These are phyloP conservation scores for Raphicerus campestris DNA, from an alignment of 2,113 vertebrate genomes.

Conservation along the genomic window DNA sequence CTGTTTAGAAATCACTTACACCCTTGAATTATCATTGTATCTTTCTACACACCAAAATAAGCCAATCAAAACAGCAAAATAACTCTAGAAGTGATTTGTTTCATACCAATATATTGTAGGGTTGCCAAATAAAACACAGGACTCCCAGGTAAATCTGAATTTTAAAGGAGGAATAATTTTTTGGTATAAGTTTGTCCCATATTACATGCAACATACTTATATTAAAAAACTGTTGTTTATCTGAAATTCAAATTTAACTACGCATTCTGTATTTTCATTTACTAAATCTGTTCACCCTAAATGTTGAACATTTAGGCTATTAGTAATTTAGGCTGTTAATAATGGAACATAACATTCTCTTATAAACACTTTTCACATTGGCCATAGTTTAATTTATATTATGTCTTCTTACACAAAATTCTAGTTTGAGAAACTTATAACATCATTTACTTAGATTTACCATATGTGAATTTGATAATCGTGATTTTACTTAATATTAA, in stretches of 20 bases:
- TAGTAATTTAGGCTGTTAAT: background rate
- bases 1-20: conserved; percentile 36
- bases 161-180: conserved; percentile 33
- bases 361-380: background rate
- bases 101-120: conserved; percentile 8
- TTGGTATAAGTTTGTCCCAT: conserved; percentile 2
- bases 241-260: conserved; percentile 46
- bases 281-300: background rate
- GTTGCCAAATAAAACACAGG: conserved; percentile 24
- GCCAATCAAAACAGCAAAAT: conserved; percentile 18
- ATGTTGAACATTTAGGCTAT: background rate
- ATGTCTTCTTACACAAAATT: conserved; percentile 36
- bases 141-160: conserved; percentile 43
- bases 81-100: conserved; percentile 22
- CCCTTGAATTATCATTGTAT: conserved; percentile 26
- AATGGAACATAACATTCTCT: background rate
- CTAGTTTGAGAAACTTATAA: conserved; percentile 32
- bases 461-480: conserved; percentile 38
- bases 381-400: conserved; percentile 36
- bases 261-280: conserved; percentile 26
- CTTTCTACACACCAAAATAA: conserved; percentile 37
- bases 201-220: background rate
- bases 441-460: conserved; percentile 37
- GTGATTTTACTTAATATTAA: conserved; percentile 52
- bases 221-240: conserved; percentile 3